These are phyloP conservation scores for Tretioscincus oriximinensis DNA, from an alignment of 2,113 vertebrate species.

Conservation along the genomic window DNA sequence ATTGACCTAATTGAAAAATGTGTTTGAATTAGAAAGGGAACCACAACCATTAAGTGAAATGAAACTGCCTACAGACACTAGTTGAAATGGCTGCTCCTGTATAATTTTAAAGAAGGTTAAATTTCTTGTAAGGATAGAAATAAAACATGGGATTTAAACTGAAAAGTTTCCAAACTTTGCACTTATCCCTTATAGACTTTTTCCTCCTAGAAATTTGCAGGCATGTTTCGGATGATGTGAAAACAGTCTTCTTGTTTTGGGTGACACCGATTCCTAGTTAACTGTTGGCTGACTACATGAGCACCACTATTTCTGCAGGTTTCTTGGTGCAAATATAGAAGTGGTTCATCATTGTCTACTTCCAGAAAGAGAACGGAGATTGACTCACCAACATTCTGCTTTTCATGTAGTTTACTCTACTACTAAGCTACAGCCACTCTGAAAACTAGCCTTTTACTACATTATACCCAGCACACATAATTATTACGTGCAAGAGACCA, in stretches of 20 bases:
- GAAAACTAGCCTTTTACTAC: too few species aligned
- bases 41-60: neutral
- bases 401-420: too few species aligned
- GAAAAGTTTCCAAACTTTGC: neutral
- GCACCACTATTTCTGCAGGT: too few species aligned
- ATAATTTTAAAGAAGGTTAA: neutral
- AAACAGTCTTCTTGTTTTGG: too few species aligned
- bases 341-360: too few species aligned
- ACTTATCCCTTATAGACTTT: neutral
- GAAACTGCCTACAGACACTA: constrained; percentile 1
- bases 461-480: too few species aligned
- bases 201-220: neutral
- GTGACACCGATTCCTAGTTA: too few species aligned
- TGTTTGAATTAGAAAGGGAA: neutral
- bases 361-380: too few species aligned
- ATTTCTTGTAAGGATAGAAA: neutral
- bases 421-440: too few species aligned
- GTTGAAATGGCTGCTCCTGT: neutral
- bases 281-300: too few species aligned
- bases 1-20: neutral
- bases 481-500: neutral
- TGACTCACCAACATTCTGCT: too few species aligned
- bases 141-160: neutral
- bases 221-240: neutral
- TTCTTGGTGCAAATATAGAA: too few species aligned